Base-by-base conservation (phyloP, 1,140 invertebrate species). In the Cyphomyrmex costatus region DNA sequence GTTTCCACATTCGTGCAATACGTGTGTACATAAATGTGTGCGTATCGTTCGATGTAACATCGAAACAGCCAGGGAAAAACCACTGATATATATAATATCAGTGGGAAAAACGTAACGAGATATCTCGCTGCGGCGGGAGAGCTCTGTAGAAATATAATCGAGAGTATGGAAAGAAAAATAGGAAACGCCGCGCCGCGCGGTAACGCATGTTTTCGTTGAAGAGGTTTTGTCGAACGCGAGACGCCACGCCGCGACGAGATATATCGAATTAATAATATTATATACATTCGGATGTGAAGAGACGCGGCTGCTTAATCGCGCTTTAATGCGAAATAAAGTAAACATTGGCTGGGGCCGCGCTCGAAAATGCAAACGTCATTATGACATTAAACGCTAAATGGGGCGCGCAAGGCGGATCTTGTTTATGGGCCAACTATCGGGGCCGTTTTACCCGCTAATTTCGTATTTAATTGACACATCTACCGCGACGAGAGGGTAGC, bases 341-440 rank as follows among this genome's bases (percentile, higher is more conserved):
- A 93, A 94, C 92, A 92, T 49, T 30, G 61, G 24, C 24, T 24
- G 73, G 19, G 61, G 84, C 10, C 56, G 74, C 58, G 79, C 36
- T 78, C 89, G 90, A 92, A 93, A 94, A 93, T 91, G 89, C 90
- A 90, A 92, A 88, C 88, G 89, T 93, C 91, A 94, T 94, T 93
- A 93, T 91, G 89, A 93, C 92, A 92, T 94, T 94, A 93, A 94
- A 93, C 91, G 93, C 92, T 93, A 92, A 94, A 93, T 87, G 80
- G 86, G 83, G 60, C 63, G 46, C 73, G 86, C 76, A 76, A 86
- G 76, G 86, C 71, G 61, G 49, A 51, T 58, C 66, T 66, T 77
- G 66, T 56, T 24, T 76, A 58, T 24, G 63, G 65, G 30, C 73
- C 63, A 79, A 90, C 85, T 87, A 86, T 92, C 85, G 90, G n/a